These are phyloP conservation scores for Chroicocephalus ridibundus DNA, from an alignment of 2,113 vertebrate species.

Conservation along the genomic window DNA sequence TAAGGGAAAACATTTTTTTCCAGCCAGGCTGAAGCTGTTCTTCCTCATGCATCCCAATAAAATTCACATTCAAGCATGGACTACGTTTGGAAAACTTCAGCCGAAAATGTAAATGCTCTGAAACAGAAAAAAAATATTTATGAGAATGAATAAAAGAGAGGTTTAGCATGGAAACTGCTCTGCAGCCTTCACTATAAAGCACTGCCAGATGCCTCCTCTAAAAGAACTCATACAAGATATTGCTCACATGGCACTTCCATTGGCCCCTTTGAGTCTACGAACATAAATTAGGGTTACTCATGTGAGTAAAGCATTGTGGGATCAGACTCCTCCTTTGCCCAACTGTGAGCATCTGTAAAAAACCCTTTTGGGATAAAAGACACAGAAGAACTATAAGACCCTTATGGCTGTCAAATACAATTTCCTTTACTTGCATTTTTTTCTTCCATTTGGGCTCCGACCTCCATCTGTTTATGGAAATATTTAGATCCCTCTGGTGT, in stretches of 20 bases:
- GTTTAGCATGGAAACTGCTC: constrained; percentile 26
- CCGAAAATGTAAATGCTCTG: neutral
- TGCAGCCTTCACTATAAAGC: constrained; percentile 38
- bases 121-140: neutral
- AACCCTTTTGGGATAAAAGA: constrained; percentile 70
- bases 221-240: constrained; percentile 33
- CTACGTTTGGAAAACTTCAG: constrained; percentile 22
- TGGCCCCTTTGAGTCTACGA: neutral
- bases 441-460: constrained; percentile 53
- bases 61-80: constrained; percentile 11
- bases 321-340: constrained; percentile 36
- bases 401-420: constrained; percentile 75
- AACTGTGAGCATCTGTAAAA: constrained; percentile 54
- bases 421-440: constrained; percentile 74
- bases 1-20: constrained; percentile 10
- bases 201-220: constrained; percentile 48
- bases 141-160: constrained; percentile 24
- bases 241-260: neutral
- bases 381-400: constrained; percentile 71
- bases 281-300: constrained; percentile 37
- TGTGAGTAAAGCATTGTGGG: constrained; percentile 2
- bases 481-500: constrained; percentile 60
- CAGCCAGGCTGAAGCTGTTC: neutral
- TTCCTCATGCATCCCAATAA: constrained; percentile 30
- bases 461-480: constrained; percentile 80